phyloP scores from a whole-genome alignment of 2,888 invertebrate genomes.

The Dicyrtoma fusca region DNA sequence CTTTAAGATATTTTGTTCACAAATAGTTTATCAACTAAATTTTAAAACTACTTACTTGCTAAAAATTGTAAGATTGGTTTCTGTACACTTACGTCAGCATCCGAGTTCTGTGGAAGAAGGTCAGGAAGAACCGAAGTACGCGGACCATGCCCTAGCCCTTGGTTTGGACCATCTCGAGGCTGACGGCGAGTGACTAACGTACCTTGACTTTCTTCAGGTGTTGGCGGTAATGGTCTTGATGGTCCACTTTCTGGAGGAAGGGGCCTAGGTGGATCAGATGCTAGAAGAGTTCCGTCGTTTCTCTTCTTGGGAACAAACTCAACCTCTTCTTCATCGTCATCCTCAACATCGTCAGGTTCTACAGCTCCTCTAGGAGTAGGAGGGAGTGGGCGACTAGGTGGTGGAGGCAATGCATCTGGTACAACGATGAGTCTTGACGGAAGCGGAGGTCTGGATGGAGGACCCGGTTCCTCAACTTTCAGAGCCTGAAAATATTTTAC shows the following conservation, averaged over 20 bases:
- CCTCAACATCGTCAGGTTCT: slow-evolving; percentile 63
- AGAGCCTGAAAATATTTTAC: slow-evolving; percentile 37
- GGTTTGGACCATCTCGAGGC: slow-evolving; percentile 39
- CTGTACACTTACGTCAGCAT: slow-evolving; percentile 52
- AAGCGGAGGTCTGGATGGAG: slow-evolving; percentile 83
- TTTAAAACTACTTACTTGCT: neutral
- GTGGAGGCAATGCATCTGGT: slow-evolving; percentile 79
- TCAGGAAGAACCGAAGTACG: slow-evolving; percentile 93
- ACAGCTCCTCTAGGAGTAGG: slow-evolving; percentile 68
- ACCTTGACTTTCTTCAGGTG: slow-evolving; percentile 74
- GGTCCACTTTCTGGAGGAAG: slow-evolving; percentile 71
- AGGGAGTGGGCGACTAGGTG: slow-evolving; percentile 73
- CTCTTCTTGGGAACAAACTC: slow-evolving; percentile 62
- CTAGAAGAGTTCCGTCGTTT: slow-evolving; percentile 91
- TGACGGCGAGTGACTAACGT: slow-evolving; percentile 54
- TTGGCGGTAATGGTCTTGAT: slow-evolving; percentile 90
- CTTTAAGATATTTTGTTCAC: neutral
- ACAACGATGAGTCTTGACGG: slow-evolving; percentile 89
- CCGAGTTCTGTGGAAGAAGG: slow-evolving; percentile 75
- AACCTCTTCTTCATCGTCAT: slow-evolving; percentile 80
- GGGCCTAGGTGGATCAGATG: slow-evolving; percentile 95
- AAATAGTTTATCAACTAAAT: neutral
- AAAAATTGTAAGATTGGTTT: slow-evolving; percentile 16
- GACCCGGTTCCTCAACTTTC: slow-evolving; percentile 73
- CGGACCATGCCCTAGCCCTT: slow-evolving; percentile 61